These are phyloP conservation scores for Tyto alba DNA, from an alignment of 2,113 vertebrate genomes.

Conservation along the genomic window DNA sequence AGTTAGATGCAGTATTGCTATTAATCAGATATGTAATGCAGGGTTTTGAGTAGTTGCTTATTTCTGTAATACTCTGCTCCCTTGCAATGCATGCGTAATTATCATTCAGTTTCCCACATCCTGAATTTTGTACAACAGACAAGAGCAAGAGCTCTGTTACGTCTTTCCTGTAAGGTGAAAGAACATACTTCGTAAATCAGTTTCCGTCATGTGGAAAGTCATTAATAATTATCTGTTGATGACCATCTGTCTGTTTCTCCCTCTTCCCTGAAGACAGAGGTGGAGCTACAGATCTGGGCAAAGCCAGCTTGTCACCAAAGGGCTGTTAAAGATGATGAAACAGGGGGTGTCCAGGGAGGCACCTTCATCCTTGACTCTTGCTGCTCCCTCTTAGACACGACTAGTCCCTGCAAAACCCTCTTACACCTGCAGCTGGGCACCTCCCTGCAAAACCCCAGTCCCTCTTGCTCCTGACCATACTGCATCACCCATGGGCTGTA, in stretches of 20 bases:
- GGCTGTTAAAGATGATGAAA: background rate
- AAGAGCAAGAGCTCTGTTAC: background rate
- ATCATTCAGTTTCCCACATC: background rate
- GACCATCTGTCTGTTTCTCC: background rate
- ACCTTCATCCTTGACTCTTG: background rate
- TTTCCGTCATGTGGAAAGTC: background rate
- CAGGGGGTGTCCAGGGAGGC: background rate
- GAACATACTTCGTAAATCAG: background rate
- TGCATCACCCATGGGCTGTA: background rate
- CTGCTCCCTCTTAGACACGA: background rate
- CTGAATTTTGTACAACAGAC: background rate
- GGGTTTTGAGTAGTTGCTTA: background rate
- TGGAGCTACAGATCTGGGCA: background rate
- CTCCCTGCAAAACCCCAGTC: background rate
- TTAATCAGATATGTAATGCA: slow-evolving; percentile 58
- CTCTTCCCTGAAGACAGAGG: background rate
- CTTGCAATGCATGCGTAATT: background rate
- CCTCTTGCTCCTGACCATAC: background rate
- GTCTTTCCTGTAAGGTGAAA: background rate
- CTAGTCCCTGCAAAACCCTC: background rate
- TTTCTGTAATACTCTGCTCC: background rate
- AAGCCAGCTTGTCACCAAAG: background rate
- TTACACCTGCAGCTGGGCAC: background rate
- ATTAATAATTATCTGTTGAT: background rate
- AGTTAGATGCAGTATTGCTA: slow-evolving; percentile 66